Base-by-base conservation (phyloP, 2,888 invertebrate species). In the Bombyx huttoni region DNA sequence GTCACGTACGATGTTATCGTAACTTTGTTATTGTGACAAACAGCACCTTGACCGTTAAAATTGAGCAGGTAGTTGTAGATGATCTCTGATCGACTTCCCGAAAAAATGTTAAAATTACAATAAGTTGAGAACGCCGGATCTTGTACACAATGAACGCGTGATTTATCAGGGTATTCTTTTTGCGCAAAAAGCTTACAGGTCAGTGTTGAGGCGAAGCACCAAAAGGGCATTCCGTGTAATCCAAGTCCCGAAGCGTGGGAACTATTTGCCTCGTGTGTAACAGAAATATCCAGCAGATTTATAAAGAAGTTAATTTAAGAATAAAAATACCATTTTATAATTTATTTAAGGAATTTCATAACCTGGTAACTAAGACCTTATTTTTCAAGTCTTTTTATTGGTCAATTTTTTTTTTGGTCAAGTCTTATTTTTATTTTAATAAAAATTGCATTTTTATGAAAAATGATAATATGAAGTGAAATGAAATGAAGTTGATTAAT, bases 171-270 rank as follows among this genome's bases (percentile, higher is more conserved):
- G 66, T 63, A 77, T 81, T 80, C 78, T 86, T 86, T 85, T 85
- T 82, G 76, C 75, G 76, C 78, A 86, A 85, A 84, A 85, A 81
- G 79, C 70, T 40, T 68, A 34, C 84, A 78, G 85, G 86, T 86
- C 83, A 85, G 82, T 79, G 73, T 78, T 68, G 73, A 61, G 75
- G 70, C 77, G 85, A 85, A 84, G 83, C 81, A 80, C 82, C 84
- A 81, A 85, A 87, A 87, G 81, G 81, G 82, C 84, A 84, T 82
- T 81, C 78, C 74, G 73, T 80, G 82, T 85, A 85, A 86, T 85
- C 83, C 81, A 73, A 68, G 68, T 59, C 67, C 72, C 52, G 56
- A 55, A 78, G 67, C 86, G 87, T 87, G 87, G 86, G 87, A 87
- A 86, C 78, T 40, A 40, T 12, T 40, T 40, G 40, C n/a, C 10